Evolutionary conservation across 2,113 vertebrate species (phyloP).

Genomic region (Ranitomeya variabilis): DNA sequence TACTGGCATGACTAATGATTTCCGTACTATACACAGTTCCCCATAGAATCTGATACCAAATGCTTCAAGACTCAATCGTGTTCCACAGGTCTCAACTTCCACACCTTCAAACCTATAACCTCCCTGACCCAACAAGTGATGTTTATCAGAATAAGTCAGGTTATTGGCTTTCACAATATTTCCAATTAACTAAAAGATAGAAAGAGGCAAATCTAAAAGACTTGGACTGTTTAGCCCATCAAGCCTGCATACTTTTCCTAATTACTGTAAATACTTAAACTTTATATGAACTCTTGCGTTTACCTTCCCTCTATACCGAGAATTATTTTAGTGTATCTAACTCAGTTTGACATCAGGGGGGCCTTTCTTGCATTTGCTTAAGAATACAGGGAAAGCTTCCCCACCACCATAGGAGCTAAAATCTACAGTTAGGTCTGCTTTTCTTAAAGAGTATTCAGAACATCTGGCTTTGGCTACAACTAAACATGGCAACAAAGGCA

Average conservation of each 20-base stretch:
- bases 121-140: background rate
- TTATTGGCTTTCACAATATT: constrained; percentile 10
- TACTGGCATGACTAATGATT: background rate
- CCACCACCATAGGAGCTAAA: constrained; percentile 42
- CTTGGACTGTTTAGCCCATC: constrained; percentile 22
- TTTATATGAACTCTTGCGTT: constrained; percentile 33
- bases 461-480: constrained; percentile 56
- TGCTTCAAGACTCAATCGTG: background rate
- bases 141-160: constrained; percentile 21
- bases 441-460: constrained; percentile 52
- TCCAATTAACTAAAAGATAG: constrained; percentile 15
- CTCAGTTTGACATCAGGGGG: constrained; percentile 42
- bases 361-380: constrained; percentile 30
- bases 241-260: constrained; percentile 32
- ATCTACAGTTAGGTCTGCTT: constrained; percentile 41
- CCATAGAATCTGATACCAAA: background rate
- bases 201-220: background rate
- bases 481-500: constrained; percentile 54
- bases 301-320: constrained; percentile 29
- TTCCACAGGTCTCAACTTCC: too few species aligned
- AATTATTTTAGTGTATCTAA: constrained; percentile 49
- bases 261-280: constrained; percentile 53
- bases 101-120: background rate
- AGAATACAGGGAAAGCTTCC: constrained; percentile 12
- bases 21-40: background rate